Evolutionary conservation across 2,113 vertebrate genomes (phyloP).

Genomic region (Pipa parva): DNA sequence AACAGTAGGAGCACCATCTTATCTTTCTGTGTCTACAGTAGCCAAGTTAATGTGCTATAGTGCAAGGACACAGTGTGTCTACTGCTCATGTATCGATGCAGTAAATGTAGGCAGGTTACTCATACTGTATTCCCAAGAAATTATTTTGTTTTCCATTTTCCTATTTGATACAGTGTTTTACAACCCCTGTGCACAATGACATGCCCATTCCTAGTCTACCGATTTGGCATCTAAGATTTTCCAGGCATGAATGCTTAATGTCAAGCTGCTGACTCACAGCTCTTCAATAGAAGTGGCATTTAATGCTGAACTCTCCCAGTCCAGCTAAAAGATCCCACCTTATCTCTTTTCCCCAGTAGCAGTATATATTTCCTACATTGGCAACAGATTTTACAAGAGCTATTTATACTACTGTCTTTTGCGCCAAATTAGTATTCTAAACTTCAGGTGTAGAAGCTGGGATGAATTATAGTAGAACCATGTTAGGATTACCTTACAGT

Average conservation of each 20-base stretch:
- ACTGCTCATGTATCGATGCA: too few relatives aligned
- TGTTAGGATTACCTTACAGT: too few relatives aligned
- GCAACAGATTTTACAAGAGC: neutral
- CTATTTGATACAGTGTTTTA: neutral
- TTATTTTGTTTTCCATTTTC: too few relatives aligned
- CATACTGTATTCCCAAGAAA: too few relatives aligned
- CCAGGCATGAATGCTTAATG: slow-evolving; percentile 45
- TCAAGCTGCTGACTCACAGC: slow-evolving; percentile 55
- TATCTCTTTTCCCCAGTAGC: slow-evolving; percentile 15
- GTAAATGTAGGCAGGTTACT: too few relatives aligned
- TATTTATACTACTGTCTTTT: slow-evolving; percentile 19
- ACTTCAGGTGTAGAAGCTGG: slow-evolving; percentile 15
- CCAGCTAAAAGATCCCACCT: slow-evolving; percentile 5
- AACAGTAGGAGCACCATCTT: too few relatives aligned
- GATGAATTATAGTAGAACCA: too few relatives aligned
- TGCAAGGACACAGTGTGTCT: too few relatives aligned
- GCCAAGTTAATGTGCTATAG: too few relatives aligned
- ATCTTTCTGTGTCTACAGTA: too few relatives aligned
- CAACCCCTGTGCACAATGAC: neutral
- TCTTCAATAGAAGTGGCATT: slow-evolving; percentile 33
- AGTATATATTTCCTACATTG: neutral
- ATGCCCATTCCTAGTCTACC: neutral
- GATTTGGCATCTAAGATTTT: slow-evolving; percentile 15
- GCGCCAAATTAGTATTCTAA: slow-evolving; percentile 41
- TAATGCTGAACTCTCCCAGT: slow-evolving; percentile 5